Evolutionary conservation across 1,140 invertebrate genomes (phyloP), one percentile per base, ranked within the genome.

Genomic region (Phthorimaea operculella): DNA sequence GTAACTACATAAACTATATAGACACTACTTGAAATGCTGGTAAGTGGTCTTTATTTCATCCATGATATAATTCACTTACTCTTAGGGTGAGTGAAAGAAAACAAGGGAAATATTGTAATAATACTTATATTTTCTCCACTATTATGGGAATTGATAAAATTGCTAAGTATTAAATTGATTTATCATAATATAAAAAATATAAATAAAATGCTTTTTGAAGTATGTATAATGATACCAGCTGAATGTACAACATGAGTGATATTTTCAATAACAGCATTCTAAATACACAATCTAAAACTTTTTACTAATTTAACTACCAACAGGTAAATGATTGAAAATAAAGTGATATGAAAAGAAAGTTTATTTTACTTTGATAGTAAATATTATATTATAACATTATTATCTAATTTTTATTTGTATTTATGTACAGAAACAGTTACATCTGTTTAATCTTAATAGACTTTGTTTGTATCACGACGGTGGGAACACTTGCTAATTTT

Each of bases 391-490:
- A 47, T 39, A 39, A 12, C n/a, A 12, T 39, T 39, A 39, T 39
- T n/a, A 5, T 17, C 44, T 47, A 47, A 15, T 4, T 15, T 47
- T 47, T 47, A 15, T 14, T 47, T 56, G 28, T 50, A 51, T 15
- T 39, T 58, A 59, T 63, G 42, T 57, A 59, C 64, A 72, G 61
- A 72, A 70, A 67, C 57, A 66, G 66, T 66, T 70, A 47, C 44
- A 39, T 73, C 71, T 63, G 61, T 72, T 74, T 74, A 72, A 72
- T 16, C 63, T 70, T 68, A 76, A 72, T 63, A 71, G 69, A 74
- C 74, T 76, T 83, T 82, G 68, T 74, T 76, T 68, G 59, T 74
- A 71, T 78, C 57, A 82, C 80, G 80, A 82, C 80, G 80, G 80
- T 84, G 80, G 80, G 80, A 82, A 80, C 66, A 80, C 72, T 76